These are phyloP conservation scores for Proisotoma minuta DNA, from an alignment of 2,888 invertebrate genomes.

Conservation along the genomic window DNA sequence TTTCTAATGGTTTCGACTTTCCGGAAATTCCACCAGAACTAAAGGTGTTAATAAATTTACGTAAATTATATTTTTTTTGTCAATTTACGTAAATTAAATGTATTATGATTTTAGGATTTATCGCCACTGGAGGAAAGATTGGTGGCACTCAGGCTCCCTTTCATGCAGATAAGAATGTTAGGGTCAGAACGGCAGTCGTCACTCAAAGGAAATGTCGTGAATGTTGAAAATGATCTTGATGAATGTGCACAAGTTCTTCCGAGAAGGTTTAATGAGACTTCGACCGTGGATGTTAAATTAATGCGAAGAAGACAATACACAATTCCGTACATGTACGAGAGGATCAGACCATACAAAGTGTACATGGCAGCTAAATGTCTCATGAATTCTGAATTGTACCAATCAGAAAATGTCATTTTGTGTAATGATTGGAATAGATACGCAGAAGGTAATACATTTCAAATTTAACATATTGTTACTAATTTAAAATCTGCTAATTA, in stretches of 20 bases:
- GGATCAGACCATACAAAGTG: conserved; percentile 22
- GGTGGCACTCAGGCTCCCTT: conserved; percentile 2
- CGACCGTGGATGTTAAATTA: conserved; percentile 22
- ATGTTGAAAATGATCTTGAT: conserved; percentile 29
- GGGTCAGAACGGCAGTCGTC: conserved; percentile 19
- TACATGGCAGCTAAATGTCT: conserved; percentile 32
- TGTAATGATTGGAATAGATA: conserved; percentile 45
- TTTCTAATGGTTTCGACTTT: conserved; percentile 1
- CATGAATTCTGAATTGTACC: conserved; percentile 18
- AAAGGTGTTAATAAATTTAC: not conserved
- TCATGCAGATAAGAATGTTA: conserved; percentile 8
- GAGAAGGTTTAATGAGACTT: conserved; percentile 23
- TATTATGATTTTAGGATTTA: conserved; percentile 5
- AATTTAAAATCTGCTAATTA: not conserved
- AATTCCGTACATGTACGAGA: conserved; percentile 23
- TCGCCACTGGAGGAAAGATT: conserved; percentile 1
- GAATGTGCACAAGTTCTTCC: conserved; percentile 25
- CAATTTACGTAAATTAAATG: not conserved
- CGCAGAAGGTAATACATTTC: not conserved
- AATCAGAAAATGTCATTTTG: conserved; percentile 36
- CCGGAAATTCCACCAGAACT: not conserved
- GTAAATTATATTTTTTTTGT: not conserved
- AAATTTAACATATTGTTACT: not conserved
- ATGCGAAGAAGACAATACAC: conserved; percentile 26
- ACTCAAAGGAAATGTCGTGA: conserved; percentile 27